Percentiles rank a stretch among this genome's conserved stretches.
phyloP scores from a whole-genome alignment of 2,888 invertebrate genomes.

The Acrocera orbiculus region DNA sequence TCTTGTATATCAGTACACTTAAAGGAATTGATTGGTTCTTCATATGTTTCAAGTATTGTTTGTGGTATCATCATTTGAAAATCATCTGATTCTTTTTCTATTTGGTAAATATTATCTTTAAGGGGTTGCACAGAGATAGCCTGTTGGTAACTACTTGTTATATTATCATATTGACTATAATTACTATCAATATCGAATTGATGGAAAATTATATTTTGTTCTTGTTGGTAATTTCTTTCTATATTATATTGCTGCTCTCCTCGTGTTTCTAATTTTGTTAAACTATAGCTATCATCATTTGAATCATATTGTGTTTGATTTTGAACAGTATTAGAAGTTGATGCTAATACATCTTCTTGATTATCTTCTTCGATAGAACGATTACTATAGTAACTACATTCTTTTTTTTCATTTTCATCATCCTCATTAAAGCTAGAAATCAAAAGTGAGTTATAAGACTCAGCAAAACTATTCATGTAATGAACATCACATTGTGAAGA shows the following conservation, averaged over 20 bases:
- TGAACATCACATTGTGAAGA: no score
- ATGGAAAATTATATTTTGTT: constrained; percentile 6
- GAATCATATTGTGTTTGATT: constrained; percentile 26
- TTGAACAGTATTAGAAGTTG: constrained; percentile 15
- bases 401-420: constrained; percentile 2
- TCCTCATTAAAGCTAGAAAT: constrained; percentile 14
- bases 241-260: constrained; percentile 17
- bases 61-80: background rate
- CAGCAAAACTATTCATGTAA: constrained; percentile 23
- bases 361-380: background rate
- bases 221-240: constrained; percentile 6
- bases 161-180: constrained; percentile 8
- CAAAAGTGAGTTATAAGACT: constrained; percentile 26
- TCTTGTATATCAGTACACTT: background rate
- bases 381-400: constrained; percentile 5
- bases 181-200: constrained; percentile 5
- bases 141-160: constrained; percentile 9
- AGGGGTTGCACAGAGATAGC: no score
- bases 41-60: background rate
- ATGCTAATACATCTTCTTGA: constrained; percentile 10
- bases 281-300: constrained; percentile 25
- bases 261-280: constrained; percentile 27
- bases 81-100: background rate
- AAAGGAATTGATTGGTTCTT: background rate
- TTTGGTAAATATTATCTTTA: background rate